Evolutionary conservation across 2,113 vertebrate genomes (phyloP), one percentile per base, ranked within the genome.

Genomic region (Daphoenositta chrysoptera): DNA sequence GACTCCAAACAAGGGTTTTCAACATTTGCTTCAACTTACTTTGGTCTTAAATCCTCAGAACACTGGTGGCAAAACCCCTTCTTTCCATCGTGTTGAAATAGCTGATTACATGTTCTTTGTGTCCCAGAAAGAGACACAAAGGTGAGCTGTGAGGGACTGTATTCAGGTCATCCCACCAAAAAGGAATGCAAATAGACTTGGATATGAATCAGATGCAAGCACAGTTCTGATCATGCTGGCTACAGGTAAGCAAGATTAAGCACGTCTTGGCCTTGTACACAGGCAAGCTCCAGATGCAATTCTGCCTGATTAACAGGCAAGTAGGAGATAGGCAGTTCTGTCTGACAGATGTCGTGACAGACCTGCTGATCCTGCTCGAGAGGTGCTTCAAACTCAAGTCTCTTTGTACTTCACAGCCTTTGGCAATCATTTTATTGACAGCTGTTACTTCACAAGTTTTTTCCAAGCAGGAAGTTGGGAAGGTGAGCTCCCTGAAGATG

Each of bases 141-240:
- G n/a, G 0, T 9, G 35, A 71, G 48, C 47, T 21, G 2, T 1
- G 5, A 53, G 31, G 31, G 47, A 44, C 7, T 2, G 3, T 9
- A 39, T 17, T 78, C 22, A 42, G 30, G 23, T n/a, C 47, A 83
- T 8, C 35, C 35, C 80, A 50, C 3, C 19, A 22, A 24, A 76
- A 58, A 17, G 13, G 2, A 9, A 58, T 65, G 65, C 48, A 37
- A 48, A 30, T 1, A 31, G 39, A 23, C n/a, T 45, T 21, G 11
- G 31, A 10, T 9, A 56, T 7, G 8, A 27, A 50, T 37, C 85
- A 60, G 33, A 3, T 2, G 16, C 30, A n/a, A 51, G 48, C 4
- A 1, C 71, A 64, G 27, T 6, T 42, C n/a, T 33, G 19, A 40
- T 66, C 23, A 11, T 1, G 6, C 28, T 76, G 53, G 73, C 65